phyloP scores from a whole-genome alignment of 2,113 vertebrate genomes.

The Chitala chitala region DNA sequence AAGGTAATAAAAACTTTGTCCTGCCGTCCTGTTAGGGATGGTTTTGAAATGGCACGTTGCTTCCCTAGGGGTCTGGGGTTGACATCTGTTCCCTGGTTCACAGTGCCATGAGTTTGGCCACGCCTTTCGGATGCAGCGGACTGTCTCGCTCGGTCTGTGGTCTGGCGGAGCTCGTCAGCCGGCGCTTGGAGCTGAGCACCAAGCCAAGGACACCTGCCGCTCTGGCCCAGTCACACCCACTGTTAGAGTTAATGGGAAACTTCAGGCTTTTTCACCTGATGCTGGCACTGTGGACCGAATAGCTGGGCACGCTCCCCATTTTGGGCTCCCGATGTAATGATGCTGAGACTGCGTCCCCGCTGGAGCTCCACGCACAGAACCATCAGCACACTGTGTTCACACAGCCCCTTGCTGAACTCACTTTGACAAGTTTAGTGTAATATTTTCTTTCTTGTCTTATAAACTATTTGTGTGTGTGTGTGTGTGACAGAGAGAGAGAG shows the following conservation, averaged over 20 bases:
- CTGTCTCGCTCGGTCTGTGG: neutral
- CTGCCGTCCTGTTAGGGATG: neutral
- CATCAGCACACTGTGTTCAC: neutral
- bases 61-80: conserved; percentile 22
- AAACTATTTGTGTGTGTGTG: conserved; percentile 31
- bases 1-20: conserved; percentile 14
- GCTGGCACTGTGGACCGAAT: conserved; percentile 21
- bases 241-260: conserved; percentile 36
- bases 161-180: conserved; percentile 10
- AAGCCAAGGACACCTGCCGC: conserved; percentile 11
- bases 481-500: conserved; percentile 28
- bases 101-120: conserved; percentile 26
- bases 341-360: neutral
- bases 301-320: conserved; percentile 21
- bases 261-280: conserved; percentile 33
- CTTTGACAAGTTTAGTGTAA: conserved; percentile 18
- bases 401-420: neutral
- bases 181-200: neutral
- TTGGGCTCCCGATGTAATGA: conserved; percentile 22
- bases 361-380: neutral
- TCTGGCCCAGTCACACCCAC: conserved; percentile 18
- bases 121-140: neutral
- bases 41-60: conserved; percentile 22
- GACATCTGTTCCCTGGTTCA: conserved; percentile 22
- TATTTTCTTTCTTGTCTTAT: conserved; percentile 31